Evolutionary conservation across 2,888 invertebrate species (phyloP).

Genomic region (Thecophora atra): DNA sequence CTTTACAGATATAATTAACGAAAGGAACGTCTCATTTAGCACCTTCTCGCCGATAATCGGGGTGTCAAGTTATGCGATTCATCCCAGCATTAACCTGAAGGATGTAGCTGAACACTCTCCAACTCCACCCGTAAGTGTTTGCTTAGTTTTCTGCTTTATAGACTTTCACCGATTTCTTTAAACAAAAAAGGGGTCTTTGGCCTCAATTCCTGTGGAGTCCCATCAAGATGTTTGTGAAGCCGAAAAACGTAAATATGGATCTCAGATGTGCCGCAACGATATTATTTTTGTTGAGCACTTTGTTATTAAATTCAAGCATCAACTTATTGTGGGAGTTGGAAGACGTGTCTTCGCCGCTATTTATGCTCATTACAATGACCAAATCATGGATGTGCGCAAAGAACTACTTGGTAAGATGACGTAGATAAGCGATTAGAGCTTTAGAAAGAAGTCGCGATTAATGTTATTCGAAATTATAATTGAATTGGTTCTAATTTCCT

Average conservation of each 20-base stretch:
- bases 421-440: too few relatives aligned
- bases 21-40: conserved; percentile 56
- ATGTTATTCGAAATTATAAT: background rate
- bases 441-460: too few relatives aligned
- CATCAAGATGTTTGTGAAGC: conserved; percentile 45
- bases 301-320: conserved; percentile 60
- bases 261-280: conserved; percentile 52
- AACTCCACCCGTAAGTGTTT: conserved; percentile 56
- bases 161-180: background rate
- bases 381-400: conserved; percentile 55
- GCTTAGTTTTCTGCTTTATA: too few relatives aligned
- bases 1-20: background rate
- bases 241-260: too few relatives aligned
- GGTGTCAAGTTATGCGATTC: conserved; percentile 58
- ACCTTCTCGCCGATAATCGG: conserved; percentile 58
- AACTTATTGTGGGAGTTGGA: conserved; percentile 58
- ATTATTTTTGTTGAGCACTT: conserved; percentile 62
- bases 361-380: conserved; percentile 57
- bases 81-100: conserved; percentile 57
- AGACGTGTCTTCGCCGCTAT: conserved; percentile 60
- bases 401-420: conserved; percentile 52
- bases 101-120: conserved; percentile 53
- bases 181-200: conserved; percentile 56
- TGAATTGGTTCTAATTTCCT: background rate
- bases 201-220: conserved; percentile 57